These are phyloP conservation scores for Bimastos eiseni DNA, from an alignment of 2,888 invertebrate genomes.

Conservation along the genomic window DNA sequence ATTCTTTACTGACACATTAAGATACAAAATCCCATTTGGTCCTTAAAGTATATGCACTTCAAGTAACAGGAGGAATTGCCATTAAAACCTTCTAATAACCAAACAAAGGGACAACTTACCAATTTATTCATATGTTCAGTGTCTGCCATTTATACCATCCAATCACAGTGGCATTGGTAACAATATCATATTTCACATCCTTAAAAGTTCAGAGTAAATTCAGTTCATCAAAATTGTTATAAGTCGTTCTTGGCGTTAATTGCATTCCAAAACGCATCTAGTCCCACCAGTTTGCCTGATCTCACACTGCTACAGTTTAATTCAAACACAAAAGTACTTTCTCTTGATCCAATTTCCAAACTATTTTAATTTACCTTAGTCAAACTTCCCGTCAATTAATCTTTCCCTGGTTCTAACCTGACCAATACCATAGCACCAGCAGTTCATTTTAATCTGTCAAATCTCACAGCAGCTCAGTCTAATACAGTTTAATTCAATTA, in stretches of 20 bases:
- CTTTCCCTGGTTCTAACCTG: not conserved
- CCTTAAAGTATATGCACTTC: not conserved
- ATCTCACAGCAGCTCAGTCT: not conserved
- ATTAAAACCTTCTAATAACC: not conserved
- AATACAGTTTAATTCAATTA: not conserved
- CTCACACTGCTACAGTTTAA: not conserved
- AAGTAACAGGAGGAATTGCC: not conserved
- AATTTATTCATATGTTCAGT: too few relatives aligned
- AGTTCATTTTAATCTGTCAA: not conserved
- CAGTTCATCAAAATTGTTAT: too few relatives aligned
- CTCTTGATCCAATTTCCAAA: too few relatives aligned
- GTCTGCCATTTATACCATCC: not conserved
- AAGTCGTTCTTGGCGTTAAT: too few relatives aligned
- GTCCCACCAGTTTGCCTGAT: not conserved
- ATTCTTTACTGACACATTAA: not conserved
- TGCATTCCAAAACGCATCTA: not conserved
- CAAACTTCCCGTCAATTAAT: not conserved
- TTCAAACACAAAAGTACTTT: not conserved
- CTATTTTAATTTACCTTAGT: not conserved
- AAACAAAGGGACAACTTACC: not conserved
- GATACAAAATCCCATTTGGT: not conserved
- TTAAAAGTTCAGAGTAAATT: too few relatives aligned
- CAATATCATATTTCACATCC: too few relatives aligned
- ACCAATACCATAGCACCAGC: not conserved
- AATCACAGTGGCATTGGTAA: too few relatives aligned